Percentiles rank a stretch among this genome's conserved stretches.
Conservation (phyloP, 2,113 vertebrate genomes). For the Tinamus guttatus region DNA sequence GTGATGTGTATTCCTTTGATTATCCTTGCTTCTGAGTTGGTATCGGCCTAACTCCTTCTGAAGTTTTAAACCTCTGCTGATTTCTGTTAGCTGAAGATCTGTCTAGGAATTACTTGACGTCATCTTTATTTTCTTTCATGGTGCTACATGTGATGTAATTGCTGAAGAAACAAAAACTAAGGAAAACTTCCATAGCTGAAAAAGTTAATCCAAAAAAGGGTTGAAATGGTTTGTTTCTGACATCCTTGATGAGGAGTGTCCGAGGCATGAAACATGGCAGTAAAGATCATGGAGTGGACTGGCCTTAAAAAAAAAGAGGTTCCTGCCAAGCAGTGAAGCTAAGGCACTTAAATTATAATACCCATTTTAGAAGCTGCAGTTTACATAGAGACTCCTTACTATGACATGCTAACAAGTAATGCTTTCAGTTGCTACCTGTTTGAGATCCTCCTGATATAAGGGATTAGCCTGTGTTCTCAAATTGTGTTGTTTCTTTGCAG, state of each 20-base stretch:
- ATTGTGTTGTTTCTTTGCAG: slow-evolving; percentile 81
- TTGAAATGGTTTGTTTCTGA: background rate
- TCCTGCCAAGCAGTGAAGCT: background rate
- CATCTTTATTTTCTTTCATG: background rate
- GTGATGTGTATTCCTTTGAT: background rate
- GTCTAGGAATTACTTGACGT: background rate
- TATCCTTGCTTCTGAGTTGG: background rate
- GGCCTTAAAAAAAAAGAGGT: background rate
- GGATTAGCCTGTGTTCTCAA: slow-evolving; percentile 47
- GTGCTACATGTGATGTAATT: slow-evolving; percentile 1
- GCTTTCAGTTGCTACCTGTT: background rate
- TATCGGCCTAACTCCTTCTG: background rate
- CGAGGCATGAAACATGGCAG: background rate
- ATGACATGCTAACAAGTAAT: background rate
- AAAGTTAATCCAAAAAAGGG: background rate
- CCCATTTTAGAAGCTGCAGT: background rate
- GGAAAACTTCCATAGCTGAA: background rate
- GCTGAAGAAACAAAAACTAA: background rate
- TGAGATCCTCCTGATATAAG: background rate
- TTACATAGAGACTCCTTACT: rapidly evolving
- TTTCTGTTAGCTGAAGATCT: slow-evolving; percentile 17
- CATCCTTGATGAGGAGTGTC: background rate
- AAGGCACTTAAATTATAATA: background rate
- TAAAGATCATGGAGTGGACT: background rate
- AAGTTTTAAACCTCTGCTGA: background rate